A percentile compares a stretch with the other conserved stretches of the same genome.
These are phyloP conservation scores for Syrphus vitripennis DNA, from an alignment of 2,888 invertebrate species.

Conservation along the genomic window DNA sequence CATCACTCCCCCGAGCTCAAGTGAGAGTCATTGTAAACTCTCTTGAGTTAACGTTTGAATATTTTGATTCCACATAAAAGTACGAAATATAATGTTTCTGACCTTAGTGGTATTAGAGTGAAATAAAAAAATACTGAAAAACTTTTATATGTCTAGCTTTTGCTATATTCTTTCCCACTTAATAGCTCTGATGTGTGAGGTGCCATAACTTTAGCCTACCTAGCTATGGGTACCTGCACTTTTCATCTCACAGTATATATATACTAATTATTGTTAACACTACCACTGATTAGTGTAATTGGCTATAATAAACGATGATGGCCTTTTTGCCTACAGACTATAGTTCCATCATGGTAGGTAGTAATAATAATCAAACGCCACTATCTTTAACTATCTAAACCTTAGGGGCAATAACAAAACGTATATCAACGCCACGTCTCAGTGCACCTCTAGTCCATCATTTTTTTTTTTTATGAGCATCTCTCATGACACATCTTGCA, in stretches of 20 bases:
- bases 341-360: not conserved
- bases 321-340: slow-evolving; percentile 44
- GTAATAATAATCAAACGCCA: not conserved
- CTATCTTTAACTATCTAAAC: slow-evolving; percentile 13
- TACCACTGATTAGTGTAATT: slow-evolving; percentile 64
- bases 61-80: too few species aligned
- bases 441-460: slow-evolving; percentile 33
- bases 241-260: not conserved
- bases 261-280: slow-evolving; percentile 62
- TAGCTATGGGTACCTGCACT: not conserved
- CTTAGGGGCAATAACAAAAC: slow-evolving; percentile 35
- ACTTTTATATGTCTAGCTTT: not conserved
- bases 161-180: not conserved
- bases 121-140: not conserved
- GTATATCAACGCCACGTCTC: slow-evolving; percentile 37
- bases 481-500: slow-evolving; percentile 62
- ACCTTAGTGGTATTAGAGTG: not conserved
- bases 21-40: too few species aligned
- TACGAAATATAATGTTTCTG: too few species aligned
- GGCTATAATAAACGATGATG: slow-evolving; percentile 30
- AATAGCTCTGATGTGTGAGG: not conserved
- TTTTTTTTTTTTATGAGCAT: slow-evolving; percentile 63
- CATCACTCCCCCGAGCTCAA: too few species aligned
- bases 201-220: not conserved
- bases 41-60: too few species aligned